Base-by-base conservation (phyloP, 2,113 vertebrate genomes). In the Meles meles region DNA sequence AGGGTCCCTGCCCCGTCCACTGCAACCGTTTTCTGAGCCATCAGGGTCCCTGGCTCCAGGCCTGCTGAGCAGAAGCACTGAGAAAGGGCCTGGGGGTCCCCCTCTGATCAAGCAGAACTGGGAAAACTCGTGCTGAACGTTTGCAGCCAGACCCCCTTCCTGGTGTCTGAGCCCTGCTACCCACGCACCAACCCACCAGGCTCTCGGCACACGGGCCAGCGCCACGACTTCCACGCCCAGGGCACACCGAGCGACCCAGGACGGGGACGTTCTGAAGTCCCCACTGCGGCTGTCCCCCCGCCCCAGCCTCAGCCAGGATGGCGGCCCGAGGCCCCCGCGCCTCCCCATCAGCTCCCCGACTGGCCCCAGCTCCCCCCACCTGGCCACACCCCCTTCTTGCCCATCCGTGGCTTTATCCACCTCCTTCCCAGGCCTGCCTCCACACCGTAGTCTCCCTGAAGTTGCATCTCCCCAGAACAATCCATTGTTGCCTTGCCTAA, bases 81-180 rank as follows among this genome's bases (percentile, higher is more conserved):
- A 29, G 49, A 13, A 18, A 13, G 5, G 14, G 17, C 8, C 0
- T 4, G 4, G 34, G 37, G 7, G 12, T 31, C 47, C n/a, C n/a
- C 65, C 14, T 1, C 29, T 4, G 0, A 1, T 25, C 9, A n/a
- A 52, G 72, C 44, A 18, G 12, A 65, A 44, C 13, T 7, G 10
- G 44, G 55, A 29, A 20, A 39, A 29, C 6, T 0, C 0, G 0
- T 61, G 47, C 65, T 14, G 1, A 11, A 0, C 0, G 12, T 4
- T 44, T 23, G 6, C 59, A 67, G 25, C 20, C 29, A 83, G 77
- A 49, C 29, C 8, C 34, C 18, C 6, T 44, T 20, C 34, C 47
- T 18, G 7, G 20, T 20, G 6, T n/a, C 37, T 20, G 3, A 4
- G 63, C 21, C 6, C 57, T 5, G 2, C 47, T 0, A 8, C 12